Conservation (phyloP, 92 coral and sea anemone species). For the Pocillopora meandrina region DNA sequence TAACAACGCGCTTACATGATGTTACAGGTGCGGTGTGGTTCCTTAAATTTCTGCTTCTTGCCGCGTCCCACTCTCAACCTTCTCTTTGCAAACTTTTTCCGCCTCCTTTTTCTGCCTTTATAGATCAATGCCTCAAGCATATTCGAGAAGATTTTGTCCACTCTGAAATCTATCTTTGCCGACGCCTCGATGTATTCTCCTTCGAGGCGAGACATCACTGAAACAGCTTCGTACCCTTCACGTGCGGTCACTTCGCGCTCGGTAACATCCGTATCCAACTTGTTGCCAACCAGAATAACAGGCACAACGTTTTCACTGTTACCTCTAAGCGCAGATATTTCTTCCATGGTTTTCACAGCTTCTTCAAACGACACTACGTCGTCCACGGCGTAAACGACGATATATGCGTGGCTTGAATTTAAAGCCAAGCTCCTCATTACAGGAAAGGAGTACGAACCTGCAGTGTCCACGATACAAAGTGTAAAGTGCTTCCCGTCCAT, state of each 20-base stretch:
- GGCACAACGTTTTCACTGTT: conserved; percentile 32
- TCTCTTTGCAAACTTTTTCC: conserved; percentile 19
- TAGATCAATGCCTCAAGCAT: conserved; percentile 24
- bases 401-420: conserved; percentile 68
- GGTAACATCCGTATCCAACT: conserved; percentile 62
- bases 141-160: conserved; percentile 48
- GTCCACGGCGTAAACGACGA: conserved; percentile 76
- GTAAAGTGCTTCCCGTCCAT: conserved; percentile 58
- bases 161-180: conserved; percentile 62
- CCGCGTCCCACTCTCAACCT: conserved; percentile 1
- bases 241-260: conserved; percentile 49
- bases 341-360: conserved; percentile 62
- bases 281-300: conserved; percentile 69
- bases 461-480: conserved; percentile 77
- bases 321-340: conserved; percentile 38
- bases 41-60: background rate
- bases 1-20: background rate
- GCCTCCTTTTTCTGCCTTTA: conserved; percentile 6
- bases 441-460: conserved; percentile 78
- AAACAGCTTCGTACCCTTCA: conserved; percentile 54
- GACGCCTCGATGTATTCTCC: conserved; percentile 84
- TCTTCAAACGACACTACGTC: conserved; percentile 62
- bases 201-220: conserved; percentile 42
- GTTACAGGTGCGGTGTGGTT: background rate
- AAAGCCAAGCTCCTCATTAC: conserved; percentile 79